Evolutionary conservation across 2,888 invertebrate genomes (phyloP).

Genomic region (Hypomecis punctinalis): DNA sequence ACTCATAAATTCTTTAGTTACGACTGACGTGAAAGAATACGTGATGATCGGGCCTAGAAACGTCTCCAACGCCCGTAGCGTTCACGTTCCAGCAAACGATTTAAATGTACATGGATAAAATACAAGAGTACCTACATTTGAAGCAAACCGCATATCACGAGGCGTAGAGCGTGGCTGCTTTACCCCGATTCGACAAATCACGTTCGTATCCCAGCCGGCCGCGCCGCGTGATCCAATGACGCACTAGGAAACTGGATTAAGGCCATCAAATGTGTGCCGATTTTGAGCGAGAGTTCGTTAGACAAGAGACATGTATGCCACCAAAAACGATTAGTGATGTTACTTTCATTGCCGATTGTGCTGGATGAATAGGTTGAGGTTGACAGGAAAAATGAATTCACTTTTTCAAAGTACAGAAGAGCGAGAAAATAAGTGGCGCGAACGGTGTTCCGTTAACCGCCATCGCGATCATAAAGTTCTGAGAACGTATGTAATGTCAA

Average conservation of each 20-base stretch:
- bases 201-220: conserved; percentile 49
- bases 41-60: conserved; percentile 36
- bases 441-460: conserved; percentile 20
- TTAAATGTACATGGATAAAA: conserved; percentile 40
- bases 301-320: conserved; percentile 25
- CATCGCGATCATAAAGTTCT: conserved; percentile 11
- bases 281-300: conserved; percentile 30
- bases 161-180: conserved; percentile 55
- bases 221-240: conserved; percentile 56
- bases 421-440: conserved; percentile 14
- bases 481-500: conserved; percentile 19
- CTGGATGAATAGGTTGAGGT: conserved; percentile 24
- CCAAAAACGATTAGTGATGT: conserved; percentile 27
- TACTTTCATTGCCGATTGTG: conserved; percentile 32
- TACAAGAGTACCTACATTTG: conserved; percentile 43
- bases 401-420: conserved; percentile 19
- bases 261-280: conserved; percentile 22
- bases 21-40: conserved; percentile 32
- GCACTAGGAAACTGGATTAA: conserved; percentile 52
- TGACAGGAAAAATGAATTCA: conserved; percentile 28
- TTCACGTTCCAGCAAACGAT: conserved; percentile 42
- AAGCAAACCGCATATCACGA: conserved; percentile 58
- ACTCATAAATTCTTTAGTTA: too few relatives aligned
- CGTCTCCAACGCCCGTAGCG: conserved; percentile 39
- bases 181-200: conserved; percentile 59